Conservation (phyloP, 2,113 vertebrate genomes). For the Sylvietta virens region DNA sequence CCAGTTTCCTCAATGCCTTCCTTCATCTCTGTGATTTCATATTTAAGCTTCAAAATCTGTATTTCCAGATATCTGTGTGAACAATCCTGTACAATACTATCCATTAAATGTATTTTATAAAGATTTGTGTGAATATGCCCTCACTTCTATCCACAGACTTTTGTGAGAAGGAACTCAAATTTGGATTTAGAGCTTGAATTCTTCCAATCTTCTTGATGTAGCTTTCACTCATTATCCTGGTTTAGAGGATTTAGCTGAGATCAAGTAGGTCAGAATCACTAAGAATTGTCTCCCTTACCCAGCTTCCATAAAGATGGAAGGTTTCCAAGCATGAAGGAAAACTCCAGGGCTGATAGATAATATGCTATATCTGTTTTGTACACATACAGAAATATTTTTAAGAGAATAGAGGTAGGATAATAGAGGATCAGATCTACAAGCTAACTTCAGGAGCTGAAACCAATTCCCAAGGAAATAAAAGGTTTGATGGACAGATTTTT, state of each 20-base stretch:
- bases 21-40: neutral
- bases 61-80: neutral
- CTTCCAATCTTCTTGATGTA: neutral
- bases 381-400: neutral
- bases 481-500: neutral
- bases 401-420: neutral
- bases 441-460: neutral
- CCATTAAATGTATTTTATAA: neutral
- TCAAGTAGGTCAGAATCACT: neutral
- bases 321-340: neutral
- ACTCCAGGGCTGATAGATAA: neutral
- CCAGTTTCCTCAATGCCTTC: neutral
- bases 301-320: neutral
- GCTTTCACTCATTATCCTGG: neutral
- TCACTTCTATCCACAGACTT: neutral
- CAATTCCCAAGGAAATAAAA: neutral
- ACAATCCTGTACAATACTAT: neutral
- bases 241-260: neutral
- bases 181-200: neutral
- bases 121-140: neutral
- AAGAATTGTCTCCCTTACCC: neutral
- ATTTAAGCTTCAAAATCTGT: neutral
- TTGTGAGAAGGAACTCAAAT: neutral
- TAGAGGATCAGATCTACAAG: neutral
- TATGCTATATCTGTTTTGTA: neutral